Conservation (phyloP, 2,797 vertebrate species). For the Pipistrellus pipistrellus region DNA sequence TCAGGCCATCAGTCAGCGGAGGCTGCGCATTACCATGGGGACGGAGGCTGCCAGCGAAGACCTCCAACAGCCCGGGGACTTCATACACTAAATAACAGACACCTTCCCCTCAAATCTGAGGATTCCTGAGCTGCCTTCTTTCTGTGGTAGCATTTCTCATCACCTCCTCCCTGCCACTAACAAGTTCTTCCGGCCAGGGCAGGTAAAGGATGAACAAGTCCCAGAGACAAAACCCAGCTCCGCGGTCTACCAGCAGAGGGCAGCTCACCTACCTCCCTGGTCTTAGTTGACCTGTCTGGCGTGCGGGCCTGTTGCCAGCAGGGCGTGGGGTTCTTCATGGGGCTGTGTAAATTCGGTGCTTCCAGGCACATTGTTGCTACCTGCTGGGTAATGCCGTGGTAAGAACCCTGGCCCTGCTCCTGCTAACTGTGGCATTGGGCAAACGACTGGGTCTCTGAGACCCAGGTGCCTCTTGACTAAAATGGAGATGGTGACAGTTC, state of each 20-base stretch:
- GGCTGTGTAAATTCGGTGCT: background rate
- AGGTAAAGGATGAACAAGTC: background rate
- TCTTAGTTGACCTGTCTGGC: background rate
- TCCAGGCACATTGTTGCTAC: background rate
- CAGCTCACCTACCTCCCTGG: background rate
- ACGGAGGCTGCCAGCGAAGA: background rate
- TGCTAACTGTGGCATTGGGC: background rate
- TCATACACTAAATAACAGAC: background rate
- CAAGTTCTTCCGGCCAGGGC: background rate
- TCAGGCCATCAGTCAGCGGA: background rate
- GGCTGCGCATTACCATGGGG: background rate
- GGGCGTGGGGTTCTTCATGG: fast-evolving
- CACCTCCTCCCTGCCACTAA: background rate
- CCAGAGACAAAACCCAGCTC: background rate
- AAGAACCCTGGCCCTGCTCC: background rate
- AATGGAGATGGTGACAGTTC: background rate
- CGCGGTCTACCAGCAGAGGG: fast-evolving
- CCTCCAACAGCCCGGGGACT: background rate
- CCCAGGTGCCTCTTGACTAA: background rate
- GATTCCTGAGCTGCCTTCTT: background rate
- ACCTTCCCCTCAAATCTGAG: background rate
- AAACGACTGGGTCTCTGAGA: background rate
- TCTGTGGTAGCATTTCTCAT: background rate
- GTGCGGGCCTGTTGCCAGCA: fast-evolving
- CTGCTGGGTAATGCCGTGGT: too few species aligned